A percentile compares a stretch with the other conserved stretches of the same genome.
These are phyloP conservation scores for Scalopus aquaticus DNA, from an alignment of 2,113 vertebrate genomes.

Conservation along the genomic window DNA sequence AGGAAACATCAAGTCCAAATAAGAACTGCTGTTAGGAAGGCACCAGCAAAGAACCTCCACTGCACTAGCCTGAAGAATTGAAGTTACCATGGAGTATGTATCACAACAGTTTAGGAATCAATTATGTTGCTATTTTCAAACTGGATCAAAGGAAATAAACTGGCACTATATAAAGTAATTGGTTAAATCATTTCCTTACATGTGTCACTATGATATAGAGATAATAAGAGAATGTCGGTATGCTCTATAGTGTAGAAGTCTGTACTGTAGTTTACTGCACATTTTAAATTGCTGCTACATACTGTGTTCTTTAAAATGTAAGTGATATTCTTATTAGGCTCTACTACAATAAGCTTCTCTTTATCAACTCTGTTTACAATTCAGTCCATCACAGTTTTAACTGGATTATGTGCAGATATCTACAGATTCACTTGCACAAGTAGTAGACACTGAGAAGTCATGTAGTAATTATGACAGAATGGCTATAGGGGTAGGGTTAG, in stretches of 20 bases:
- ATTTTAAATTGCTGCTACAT: slow-evolving; percentile 82
- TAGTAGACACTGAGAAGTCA: slow-evolving; percentile 81
- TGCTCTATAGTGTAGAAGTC: slow-evolving; percentile 83
- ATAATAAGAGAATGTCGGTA: slow-evolving; percentile 79
- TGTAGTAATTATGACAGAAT: slow-evolving; percentile 55
- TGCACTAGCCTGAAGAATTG: slow-evolving; percentile 57
- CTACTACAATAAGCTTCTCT: slow-evolving; percentile 78
- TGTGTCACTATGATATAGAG: slow-evolving; percentile 82
- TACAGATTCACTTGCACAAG: slow-evolving; percentile 80
- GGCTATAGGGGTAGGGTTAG: slow-evolving; percentile 64
- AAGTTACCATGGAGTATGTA: slow-evolving; percentile 66
- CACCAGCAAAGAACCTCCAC: slow-evolving; percentile 63
- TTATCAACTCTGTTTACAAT: slow-evolving; percentile 86
- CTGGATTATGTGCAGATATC: slow-evolving; percentile 80
- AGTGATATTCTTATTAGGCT: slow-evolving; percentile 80
- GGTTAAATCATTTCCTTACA: slow-evolving; percentile 80
- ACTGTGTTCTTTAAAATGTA: slow-evolving; percentile 84
- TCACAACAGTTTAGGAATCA: slow-evolving; percentile 73
- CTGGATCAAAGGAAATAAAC: slow-evolving; percentile 81
- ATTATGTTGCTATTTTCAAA: slow-evolving; percentile 71
- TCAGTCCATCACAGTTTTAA: slow-evolving; percentile 80
- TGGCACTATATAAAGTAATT: slow-evolving; percentile 81
- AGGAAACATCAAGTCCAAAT: slow-evolving; percentile 41
- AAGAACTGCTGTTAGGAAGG: slow-evolving; percentile 65
- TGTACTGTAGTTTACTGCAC: slow-evolving; percentile 83